These are phyloP conservation scores for Aphodius sticticus DNA, from an alignment of 2,888 invertebrate species.

Conservation along the genomic window DNA sequence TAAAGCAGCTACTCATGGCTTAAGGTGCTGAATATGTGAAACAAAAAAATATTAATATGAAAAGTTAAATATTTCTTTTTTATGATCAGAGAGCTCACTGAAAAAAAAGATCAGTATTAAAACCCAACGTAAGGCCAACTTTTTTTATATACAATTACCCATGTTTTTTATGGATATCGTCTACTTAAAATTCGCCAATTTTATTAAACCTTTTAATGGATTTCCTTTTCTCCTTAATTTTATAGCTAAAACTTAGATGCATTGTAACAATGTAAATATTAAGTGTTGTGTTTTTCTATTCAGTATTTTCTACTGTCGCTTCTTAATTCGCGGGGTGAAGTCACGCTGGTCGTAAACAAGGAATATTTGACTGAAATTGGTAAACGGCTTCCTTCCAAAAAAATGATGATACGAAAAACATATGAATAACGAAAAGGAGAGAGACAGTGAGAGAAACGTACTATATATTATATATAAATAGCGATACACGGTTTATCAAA, in stretches of 20 bases:
- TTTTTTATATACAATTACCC: background rate
- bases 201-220: no score
- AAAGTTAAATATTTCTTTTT: conserved; percentile 10
- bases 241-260: background rate
- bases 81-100: background rate
- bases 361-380: background rate
- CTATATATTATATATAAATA: conserved; percentile 4
- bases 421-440: background rate
- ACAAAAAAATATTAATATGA: background rate
- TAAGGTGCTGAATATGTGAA: conserved; percentile 25
- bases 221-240: background rate
- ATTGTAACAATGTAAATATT: background rate
- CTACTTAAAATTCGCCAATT: no score
- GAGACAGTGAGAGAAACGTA: background rate
- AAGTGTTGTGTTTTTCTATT: background rate
- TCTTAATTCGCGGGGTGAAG: background rate
- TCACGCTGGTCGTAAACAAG: background rate
- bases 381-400: conserved; percentile 4
- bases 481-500: background rate
- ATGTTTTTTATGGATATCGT: background rate
- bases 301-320: background rate
- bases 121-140: background rate
- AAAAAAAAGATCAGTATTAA: background rate
- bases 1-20: conserved; percentile 73
- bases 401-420: background rate